Evolutionary conservation across 2,888 invertebrate genomes (phyloP).

Genomic region (Exocentrus adspersus): DNA sequence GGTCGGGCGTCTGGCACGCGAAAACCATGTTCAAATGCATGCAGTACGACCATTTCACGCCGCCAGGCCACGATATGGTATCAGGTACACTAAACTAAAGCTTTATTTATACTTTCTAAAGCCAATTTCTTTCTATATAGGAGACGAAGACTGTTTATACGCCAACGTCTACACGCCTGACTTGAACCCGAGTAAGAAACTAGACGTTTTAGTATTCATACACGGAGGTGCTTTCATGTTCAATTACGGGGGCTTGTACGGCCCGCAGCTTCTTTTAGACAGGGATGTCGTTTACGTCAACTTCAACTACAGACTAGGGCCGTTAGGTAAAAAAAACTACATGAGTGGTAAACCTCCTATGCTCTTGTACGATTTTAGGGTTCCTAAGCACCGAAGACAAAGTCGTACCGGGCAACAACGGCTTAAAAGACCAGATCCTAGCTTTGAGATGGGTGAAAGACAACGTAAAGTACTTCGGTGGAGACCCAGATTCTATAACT

Average conservation of each 20-base stretch:
- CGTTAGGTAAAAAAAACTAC: slow-evolving; percentile 65
- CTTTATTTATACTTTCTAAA: not conserved
- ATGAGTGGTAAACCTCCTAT: not conserved
- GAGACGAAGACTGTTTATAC: slow-evolving; percentile 76
- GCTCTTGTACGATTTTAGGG: no score
- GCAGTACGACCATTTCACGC: slow-evolving; percentile 55
- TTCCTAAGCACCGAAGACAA: slow-evolving; percentile 80
- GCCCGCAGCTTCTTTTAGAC: slow-evolving; percentile 71
- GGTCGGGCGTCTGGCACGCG: slow-evolving; percentile 76
- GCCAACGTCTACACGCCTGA: slow-evolving; percentile 72
- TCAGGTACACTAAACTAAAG: slow-evolving; percentile 40
- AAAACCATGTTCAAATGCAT: slow-evolving; percentile 63
- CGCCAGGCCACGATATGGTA: slow-evolving; percentile 37
- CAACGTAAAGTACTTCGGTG: slow-evolving; percentile 77
- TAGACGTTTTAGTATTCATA: slow-evolving; percentile 73
- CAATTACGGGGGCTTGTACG: slow-evolving; percentile 67
- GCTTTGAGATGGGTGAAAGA: slow-evolving; percentile 76
- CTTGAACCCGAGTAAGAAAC: slow-evolving; percentile 58
- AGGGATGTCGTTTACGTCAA: slow-evolving; percentile 74
- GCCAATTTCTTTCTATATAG: no score
- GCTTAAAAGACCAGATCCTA: slow-evolving; percentile 77
- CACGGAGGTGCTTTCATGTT: slow-evolving; percentile 79
- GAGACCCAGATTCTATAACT: slow-evolving; percentile 75
- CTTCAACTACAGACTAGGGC: slow-evolving; percentile 77
- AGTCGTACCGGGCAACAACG: slow-evolving; percentile 75